Evolutionary conservation across 2,888 invertebrate species (phyloP).

Genomic region (Peribatodes rhomboidaria): DNA sequence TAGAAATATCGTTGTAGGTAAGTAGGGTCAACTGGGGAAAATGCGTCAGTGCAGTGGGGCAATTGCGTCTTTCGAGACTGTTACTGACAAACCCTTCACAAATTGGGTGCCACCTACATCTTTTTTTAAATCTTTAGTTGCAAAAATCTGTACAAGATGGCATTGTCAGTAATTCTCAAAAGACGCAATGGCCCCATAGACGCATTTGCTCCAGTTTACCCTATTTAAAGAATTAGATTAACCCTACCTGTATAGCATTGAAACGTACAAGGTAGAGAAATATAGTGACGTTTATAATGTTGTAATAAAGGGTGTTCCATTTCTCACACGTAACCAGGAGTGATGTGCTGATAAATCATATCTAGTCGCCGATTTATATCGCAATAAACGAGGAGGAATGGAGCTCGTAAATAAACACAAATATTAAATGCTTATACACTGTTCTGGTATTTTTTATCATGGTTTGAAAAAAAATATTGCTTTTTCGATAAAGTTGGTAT

Average conservation of each 20-base stretch:
- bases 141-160: too few species aligned
- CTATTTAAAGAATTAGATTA: too few species aligned
- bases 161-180: too few species aligned
- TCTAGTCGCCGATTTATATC: constrained; percentile 82
- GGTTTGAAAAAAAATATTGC: neutral
- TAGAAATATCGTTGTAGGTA: too few species aligned
- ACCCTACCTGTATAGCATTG: constrained; percentile 5
- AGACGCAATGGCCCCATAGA: too few species aligned
- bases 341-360: constrained; percentile 85
- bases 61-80: too few species aligned
- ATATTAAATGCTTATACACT: constrained; percentile 69
- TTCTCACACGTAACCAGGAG: constrained; percentile 80
- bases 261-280: constrained; percentile 46
- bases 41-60: too few species aligned
- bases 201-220: too few species aligned
- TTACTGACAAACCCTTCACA: too few species aligned
- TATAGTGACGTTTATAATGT: constrained; percentile 69
- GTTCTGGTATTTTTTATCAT: constrained; percentile 26
- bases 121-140: too few species aligned
- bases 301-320: constrained; percentile 76
- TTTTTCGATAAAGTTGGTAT: neutral
- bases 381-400: constrained; percentile 79
- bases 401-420: constrained; percentile 75
- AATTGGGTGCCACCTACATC: too few species aligned
- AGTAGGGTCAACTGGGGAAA: too few species aligned